Conservation (phyloP, 2,113 vertebrate genomes). For the Lutjanus erythropterus region DNA sequence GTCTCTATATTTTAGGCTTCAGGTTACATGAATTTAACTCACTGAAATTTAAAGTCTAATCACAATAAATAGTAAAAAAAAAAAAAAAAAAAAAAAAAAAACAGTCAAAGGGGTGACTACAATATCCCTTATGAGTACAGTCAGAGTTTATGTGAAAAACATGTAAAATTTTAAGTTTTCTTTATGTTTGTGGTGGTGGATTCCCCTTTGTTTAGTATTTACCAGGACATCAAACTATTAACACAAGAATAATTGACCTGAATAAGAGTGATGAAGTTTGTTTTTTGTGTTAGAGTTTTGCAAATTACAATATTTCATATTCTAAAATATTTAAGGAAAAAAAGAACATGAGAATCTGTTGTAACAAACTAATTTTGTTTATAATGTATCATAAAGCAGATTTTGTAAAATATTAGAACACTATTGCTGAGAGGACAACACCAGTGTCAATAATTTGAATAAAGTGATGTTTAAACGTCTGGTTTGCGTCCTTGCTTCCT, state of each 20-base stretch:
- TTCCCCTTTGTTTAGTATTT: background rate
- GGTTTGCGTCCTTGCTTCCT: slow-evolving; percentile 8
- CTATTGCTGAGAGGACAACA: background rate
- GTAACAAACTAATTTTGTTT: background rate
- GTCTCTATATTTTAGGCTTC: background rate
- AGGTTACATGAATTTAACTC: background rate
- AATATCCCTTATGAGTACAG: background rate
- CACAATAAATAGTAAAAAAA: background rate
- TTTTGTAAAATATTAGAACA: slow-evolving; percentile 12
- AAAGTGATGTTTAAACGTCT: slow-evolving; percentile 18
- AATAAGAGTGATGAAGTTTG: background rate
- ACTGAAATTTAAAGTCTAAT: background rate
- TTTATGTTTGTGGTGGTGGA: slow-evolving; percentile 19
- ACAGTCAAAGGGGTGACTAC: background rate
- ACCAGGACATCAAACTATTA: background rate
- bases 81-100: background rate
- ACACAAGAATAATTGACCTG: background rate
- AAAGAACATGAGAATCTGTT: background rate
- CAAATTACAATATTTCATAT: background rate
- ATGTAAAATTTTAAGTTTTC: background rate
- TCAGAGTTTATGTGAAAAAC: slow-evolving; percentile 14
- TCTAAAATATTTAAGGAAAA: background rate
- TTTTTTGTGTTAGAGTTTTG: background rate
- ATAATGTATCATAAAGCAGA: background rate
- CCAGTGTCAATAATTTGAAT: background rate